Evolutionary conservation across 1,140 invertebrate species (phyloP).

Genomic region (Drosophila arizonae): DNA sequence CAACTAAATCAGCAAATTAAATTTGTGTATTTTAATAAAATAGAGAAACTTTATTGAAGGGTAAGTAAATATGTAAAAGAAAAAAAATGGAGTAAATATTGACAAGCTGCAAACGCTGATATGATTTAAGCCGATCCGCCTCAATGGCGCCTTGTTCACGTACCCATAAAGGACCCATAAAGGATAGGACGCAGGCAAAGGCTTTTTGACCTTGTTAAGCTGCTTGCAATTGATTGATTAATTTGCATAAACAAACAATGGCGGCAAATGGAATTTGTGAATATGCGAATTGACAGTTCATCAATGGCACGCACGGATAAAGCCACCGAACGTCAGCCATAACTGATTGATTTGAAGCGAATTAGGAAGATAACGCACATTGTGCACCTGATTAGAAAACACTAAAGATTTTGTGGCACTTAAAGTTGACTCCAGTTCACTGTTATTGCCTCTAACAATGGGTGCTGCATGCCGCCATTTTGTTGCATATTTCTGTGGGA

Average conservation of each 20-base stretch:
- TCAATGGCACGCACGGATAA: not conserved
- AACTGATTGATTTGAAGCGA: no score
- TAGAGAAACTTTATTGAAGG: not conserved
- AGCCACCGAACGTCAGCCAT: no score
- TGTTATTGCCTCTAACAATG: not conserved
- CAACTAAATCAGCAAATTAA: constrained; percentile 5
- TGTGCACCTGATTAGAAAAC: constrained; percentile 11
- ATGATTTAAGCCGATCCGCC: constrained; percentile 7
- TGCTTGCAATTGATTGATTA: constrained; percentile 31
- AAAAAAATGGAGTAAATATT: no score
- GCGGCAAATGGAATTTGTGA: constrained; percentile 15
- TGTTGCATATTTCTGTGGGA: not conserved
- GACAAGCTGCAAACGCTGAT: not conserved
- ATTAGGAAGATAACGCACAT: no score
- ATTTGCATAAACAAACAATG: constrained; percentile 37
- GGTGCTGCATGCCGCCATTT: constrained; percentile 18
- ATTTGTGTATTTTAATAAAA: not conserved
- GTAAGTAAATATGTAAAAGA: constrained; percentile 2
- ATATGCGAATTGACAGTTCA: not conserved
- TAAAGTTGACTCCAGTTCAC: not conserved
- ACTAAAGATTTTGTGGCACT: constrained; percentile 20
- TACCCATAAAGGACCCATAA: no score
- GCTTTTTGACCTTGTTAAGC: constrained; percentile 12
- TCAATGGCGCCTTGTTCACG: not conserved
- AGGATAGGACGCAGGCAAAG: no score